Evolutionary conservation across 2,888 invertebrate genomes (phyloP), one percentile per base, ranked within the genome.

Genomic region (Oscheius sp.): DNA sequence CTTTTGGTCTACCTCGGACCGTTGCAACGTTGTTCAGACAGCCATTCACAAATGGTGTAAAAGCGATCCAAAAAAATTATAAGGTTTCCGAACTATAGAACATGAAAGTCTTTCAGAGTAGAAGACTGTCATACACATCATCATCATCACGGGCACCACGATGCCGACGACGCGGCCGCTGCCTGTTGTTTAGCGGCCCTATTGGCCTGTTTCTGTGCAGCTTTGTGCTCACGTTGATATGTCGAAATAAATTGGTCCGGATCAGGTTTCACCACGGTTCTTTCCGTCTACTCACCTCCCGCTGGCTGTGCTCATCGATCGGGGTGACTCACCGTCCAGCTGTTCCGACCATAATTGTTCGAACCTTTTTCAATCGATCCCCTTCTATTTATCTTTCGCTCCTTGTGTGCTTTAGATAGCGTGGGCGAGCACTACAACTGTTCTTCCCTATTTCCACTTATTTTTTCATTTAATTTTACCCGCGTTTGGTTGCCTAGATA

Each of bases 201-300:
- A 37, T 13, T 63, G 55, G 73, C 73, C 32, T 73, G 73, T 32
- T 63, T 57, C 55, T 68, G 68, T 55, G 68, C 68, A 4, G 55
- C 55, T 33, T 55, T 68, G 1, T 68, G 68, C 53, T 32, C 37
- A 21, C 33, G 68, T 37, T 68, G 32, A 50, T 42, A 42, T 42
- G 42, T 42, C 42, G 42, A 42, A 42, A 42, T 42, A 42, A 42
- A 42, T 42, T 42, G 42, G 4, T 5, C 42, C 42, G 42, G 42
- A 42, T 42, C 42, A 42, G 42, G 42, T 42, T 42, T 42, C 42
- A 3, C 42, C 3, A 42, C 7, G 42, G 42, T 42, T 42, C 42
- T 42, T 42, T 42, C 4, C 7, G 42, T 3, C 4, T 42, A 42
- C 42, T 5, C 42, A 42, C 42, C 3, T 3, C 4, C 42, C 42